phyloP scores from a whole-genome alignment of 2,888 invertebrate genomes.

The Therioaphis trifolii region DNA sequence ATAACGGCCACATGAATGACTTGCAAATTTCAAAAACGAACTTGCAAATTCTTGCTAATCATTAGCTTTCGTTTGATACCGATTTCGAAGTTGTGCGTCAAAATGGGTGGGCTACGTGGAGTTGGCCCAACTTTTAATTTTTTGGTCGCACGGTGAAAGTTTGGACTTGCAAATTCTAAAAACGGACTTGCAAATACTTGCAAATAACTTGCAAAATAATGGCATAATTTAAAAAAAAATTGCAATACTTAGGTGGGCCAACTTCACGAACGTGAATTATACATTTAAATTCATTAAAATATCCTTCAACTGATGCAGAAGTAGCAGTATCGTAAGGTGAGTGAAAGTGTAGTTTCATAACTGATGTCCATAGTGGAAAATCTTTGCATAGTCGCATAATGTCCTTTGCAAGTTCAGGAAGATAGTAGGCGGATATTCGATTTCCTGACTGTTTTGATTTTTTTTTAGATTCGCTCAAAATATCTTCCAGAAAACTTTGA shows the following conservation, averaged over 20 bases:
- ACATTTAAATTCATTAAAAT: too few species aligned
- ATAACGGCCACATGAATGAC: too few species aligned
- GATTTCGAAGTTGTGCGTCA: too few species aligned
- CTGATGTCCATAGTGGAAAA: background rate
- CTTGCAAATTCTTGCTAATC: too few species aligned
- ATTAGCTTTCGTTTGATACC: too few species aligned
- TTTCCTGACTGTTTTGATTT: background rate
- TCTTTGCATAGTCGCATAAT: background rate
- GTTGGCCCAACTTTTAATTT: too few species aligned
- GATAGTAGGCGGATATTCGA: slow-evolving; percentile 1
- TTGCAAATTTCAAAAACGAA: too few species aligned
- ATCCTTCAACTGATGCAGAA: too few species aligned
- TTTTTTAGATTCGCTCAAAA: background rate
- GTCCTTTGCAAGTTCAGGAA: background rate
- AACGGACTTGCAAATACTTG: background rate
- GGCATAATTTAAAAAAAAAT: background rate
- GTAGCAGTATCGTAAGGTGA: background rate
- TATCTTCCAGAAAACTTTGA: too few species aligned
- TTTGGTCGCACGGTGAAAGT: too few species aligned
- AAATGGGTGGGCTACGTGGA: too few species aligned
- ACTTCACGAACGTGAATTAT: background rate
- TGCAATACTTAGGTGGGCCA: background rate
- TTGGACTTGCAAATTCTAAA: background rate
- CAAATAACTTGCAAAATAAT: background rate
- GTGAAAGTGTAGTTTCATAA: background rate